Base-by-base conservation (phyloP, 2,797 vertebrate genomes). In the Champsocephalus gunnari region DNA sequence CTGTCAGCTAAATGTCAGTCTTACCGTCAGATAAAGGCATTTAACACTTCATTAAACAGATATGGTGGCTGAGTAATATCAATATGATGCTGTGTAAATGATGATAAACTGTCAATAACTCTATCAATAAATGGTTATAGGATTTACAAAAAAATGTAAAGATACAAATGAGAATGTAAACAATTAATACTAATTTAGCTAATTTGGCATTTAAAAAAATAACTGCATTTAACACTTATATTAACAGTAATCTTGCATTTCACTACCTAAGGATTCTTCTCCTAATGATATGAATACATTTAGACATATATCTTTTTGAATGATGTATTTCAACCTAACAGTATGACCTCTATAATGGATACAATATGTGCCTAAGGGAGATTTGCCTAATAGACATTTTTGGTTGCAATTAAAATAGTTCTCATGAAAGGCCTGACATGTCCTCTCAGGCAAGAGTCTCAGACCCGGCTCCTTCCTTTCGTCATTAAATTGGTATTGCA, bases 361-460 rank as follows among this genome's bases (percentile, higher is more conserved):
- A 84, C 74, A 87, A 80, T 81, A 66, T 88, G 75, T 71, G 89
- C 89, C 88, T 88, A 44, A 73, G 85, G 90, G 75, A 83, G 64
- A 82, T 80, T 83, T 89, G 86, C 77, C 85, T 93, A 92, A 91
- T 90, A 91, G 92, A 93, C 92, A 89, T 90, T 92, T 94, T 92
- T 91, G 89, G 92, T 82, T 87, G 92, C 94, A 94, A 95, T 95
- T 95, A 95, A 93, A 88, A 81, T 65, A 80, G 87, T 81, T 90
- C 84, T 77, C 79, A 73, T 87, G 89, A 91, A 92, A 89, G 84
- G 65, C 75, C 87, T 93, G 90, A 92, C 93, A 92, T 88, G 88
- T 91, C 82, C 82, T 89, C 81, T 38, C 84, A 91, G 89, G 84
- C 87, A 84, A 77, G 74, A 82, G 79, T 87, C 87, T 82, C 81